Evolutionary conservation across 2,797 vertebrate genomes (phyloP).

Genomic region (Bucorvus abyssinicus): DNA sequence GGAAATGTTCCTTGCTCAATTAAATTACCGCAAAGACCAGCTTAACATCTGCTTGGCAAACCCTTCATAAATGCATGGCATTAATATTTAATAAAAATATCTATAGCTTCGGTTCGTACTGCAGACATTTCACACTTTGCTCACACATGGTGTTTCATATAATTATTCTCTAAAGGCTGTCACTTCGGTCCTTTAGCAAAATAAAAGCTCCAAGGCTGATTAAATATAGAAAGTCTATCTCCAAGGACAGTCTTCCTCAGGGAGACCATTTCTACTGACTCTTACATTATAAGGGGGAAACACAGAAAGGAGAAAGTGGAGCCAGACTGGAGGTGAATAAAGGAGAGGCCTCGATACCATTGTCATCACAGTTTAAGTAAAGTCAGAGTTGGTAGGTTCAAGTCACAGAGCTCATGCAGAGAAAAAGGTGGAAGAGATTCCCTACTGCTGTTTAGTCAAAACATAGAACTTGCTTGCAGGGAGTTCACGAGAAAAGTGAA

Average conservation of each 20-base stretch:
- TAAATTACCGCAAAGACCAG: slow-evolving; percentile 70
- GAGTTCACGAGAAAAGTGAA: background rate
- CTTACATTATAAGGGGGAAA: background rate
- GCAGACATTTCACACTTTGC: slow-evolving; percentile 71
- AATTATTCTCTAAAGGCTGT: slow-evolving; percentile 67
- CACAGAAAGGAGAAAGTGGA: background rate
- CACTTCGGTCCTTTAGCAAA: slow-evolving; percentile 49
- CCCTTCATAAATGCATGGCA: slow-evolving; percentile 64
- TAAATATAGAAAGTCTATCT: slow-evolving; percentile 4
- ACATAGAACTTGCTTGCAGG: background rate
- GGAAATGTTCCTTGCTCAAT: slow-evolving; percentile 77
- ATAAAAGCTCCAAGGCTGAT: slow-evolving; percentile 43
- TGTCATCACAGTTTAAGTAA: background rate
- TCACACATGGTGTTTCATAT: slow-evolving; percentile 70
- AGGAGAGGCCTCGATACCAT: background rate
- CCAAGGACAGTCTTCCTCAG: background rate
- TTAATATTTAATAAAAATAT: slow-evolving; percentile 80
- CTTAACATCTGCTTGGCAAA: slow-evolving; percentile 77
- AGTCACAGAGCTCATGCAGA: background rate
- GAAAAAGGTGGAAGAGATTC: background rate
- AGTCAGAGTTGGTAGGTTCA: background rate
- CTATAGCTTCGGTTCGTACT: slow-evolving; percentile 66
- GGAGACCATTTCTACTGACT: background rate
- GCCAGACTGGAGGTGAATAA: background rate
- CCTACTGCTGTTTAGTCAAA: background rate